Evolutionary conservation across 2,888 invertebrate genomes (phyloP), one percentile per base, ranked within the genome.

Genomic region (Clivina fossor): DNA sequence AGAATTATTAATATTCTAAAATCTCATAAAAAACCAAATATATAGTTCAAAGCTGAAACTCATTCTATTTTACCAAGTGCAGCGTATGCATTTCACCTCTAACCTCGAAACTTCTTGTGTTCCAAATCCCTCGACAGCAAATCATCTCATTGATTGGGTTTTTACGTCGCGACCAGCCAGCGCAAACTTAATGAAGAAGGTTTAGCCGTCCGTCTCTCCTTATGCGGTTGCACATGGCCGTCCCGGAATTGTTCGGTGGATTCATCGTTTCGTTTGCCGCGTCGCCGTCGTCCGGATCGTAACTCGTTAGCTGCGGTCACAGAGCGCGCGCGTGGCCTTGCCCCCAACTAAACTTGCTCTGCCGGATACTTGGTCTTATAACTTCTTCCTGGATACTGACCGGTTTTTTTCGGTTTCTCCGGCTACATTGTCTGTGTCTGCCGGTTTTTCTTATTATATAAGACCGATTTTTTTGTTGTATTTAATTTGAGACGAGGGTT

Each of bases 111-210:
- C 4, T n/a, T n/a, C n/a, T 9, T 9, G 26, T 24, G 4, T 24
- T 19, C 20, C 22, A 11, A n/a, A 4, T 33, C n/a, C 33, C 11
- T 7, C 40, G 26, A 9, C 40, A 24, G 37, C 53, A 44, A 44
- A 53, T 53, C 53, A 53, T 53, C 43, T 53, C 53, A 53, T 53
- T 53, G 53, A 53, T 53, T 53, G 53, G 53, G 53, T 53, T 53
- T 53, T 53, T 53, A 53, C 53, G 53, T 32, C 44, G 53, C 35
- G 53, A 44, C 53, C 53, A 53, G 53, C 53, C 44, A 53, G 44
- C 43, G 44, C 44, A 53, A 43, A 53, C 53, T 44, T 53, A 53
- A 53, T 53, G 53, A 53, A n/a, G n/a, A n/a, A 53, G 53, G 53
- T 53, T 53, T 44, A 35, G 38, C 40, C 40, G 16, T 40, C 5